These are phyloP conservation scores for Callospermophilus lateralis DNA, from an alignment of 2,113 vertebrate species.

Conservation along the genomic window DNA sequence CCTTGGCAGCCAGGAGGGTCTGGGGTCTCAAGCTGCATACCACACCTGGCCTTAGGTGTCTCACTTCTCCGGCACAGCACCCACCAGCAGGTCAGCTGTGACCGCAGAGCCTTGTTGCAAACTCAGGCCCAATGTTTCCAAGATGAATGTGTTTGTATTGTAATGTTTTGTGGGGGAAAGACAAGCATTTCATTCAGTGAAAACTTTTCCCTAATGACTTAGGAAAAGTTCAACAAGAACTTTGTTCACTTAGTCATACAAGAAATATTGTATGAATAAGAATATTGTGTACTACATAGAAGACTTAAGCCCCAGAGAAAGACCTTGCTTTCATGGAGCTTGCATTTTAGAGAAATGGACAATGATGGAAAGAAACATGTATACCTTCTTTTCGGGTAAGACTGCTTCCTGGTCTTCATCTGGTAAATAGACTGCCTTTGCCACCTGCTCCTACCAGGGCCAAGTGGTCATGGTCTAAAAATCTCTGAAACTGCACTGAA, in stretches of 20 bases:
- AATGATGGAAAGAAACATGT: neutral
- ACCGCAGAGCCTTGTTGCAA: neutral
- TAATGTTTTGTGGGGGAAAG: neutral
- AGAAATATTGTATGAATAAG: conserved; percentile 26
- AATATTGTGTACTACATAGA: neutral
- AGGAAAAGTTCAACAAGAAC: neutral
- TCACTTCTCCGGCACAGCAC: neutral
- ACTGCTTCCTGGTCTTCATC: neutral
- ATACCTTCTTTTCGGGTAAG: neutral
- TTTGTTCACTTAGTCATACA: conserved; percentile 32
- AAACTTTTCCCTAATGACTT: conserved; percentile 32
- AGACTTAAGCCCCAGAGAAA: neutral
- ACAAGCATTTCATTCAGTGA: neutral
- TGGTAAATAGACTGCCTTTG: no score
- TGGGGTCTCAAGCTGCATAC: neutral
- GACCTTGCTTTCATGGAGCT: neutral
- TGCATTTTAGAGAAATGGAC: neutral
- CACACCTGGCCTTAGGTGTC: neutral
- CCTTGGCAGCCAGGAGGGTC: neutral
- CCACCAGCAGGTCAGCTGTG: neutral
- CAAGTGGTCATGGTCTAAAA: no score
- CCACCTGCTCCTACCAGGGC: neutral
- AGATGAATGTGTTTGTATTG: neutral
- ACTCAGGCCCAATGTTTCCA: neutral
- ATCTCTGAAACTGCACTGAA: neutral